Conservation (phyloP, 2,113 vertebrate genomes). For the Aythya baeri region DNA sequence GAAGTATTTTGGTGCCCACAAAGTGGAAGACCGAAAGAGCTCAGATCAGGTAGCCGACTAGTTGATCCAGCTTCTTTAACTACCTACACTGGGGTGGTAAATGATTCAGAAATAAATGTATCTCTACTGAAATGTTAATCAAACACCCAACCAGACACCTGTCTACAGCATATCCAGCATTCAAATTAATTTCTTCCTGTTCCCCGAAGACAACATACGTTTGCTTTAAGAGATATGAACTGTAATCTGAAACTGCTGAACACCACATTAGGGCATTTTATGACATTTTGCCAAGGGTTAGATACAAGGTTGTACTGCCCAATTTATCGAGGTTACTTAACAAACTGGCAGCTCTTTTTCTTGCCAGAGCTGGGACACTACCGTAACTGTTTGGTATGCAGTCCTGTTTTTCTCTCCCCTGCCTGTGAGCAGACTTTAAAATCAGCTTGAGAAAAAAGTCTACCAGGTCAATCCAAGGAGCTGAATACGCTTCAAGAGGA, state of each 20-base stretch:
- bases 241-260: neutral
- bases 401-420: neutral
- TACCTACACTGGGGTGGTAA: rapidly evolving
- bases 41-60: rapidly evolving
- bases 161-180: neutral
- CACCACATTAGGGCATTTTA: rapidly evolving
- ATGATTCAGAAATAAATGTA: rapidly evolving
- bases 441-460: neutral
- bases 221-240: neutral
- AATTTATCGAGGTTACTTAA: neutral
- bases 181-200: neutral
- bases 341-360: neutral
- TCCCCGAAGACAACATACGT: rapidly evolving
- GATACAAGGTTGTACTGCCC: neutral
- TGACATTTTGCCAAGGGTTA: neutral
- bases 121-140: rapidly evolving
- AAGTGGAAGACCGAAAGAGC: neutral
- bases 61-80: neutral
- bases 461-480: neutral
- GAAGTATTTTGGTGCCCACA: neutral
- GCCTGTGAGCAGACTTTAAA: neutral
- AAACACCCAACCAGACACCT: rapidly evolving
- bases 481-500: rapidly evolving
- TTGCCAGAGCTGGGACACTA: neutral
- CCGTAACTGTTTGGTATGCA: rapidly evolving